These are phyloP conservation scores for Cuniculus paca DNA, from an alignment of 2,797 vertebrate genomes.

Conservation along the genomic window DNA sequence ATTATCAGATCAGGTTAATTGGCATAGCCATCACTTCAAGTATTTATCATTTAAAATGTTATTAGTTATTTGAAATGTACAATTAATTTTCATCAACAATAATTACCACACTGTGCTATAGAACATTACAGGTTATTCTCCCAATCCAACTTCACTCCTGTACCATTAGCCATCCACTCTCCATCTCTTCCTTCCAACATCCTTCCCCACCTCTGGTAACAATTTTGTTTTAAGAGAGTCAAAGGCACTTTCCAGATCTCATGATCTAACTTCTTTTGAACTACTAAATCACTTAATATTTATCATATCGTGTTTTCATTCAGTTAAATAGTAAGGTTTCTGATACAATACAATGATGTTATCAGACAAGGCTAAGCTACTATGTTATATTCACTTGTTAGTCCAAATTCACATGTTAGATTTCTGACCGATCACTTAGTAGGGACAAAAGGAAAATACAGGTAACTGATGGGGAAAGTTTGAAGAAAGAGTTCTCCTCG, in stretches of 20 bases:
- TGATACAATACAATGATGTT: neutral
- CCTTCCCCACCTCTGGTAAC: neutral
- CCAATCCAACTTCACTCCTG: neutral
- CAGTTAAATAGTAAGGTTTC: neutral
- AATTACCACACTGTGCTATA: neutral
- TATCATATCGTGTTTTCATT: neutral
- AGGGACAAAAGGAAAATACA: neutral
- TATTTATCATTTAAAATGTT: neutral
- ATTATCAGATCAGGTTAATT: neutral
- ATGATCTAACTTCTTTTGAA: conserved; percentile 2
- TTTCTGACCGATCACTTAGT: neutral
- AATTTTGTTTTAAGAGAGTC: neutral
- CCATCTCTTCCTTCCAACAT: neutral
- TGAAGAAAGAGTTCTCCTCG: neutral
- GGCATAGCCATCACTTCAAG: neutral
- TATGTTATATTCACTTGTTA: neutral
- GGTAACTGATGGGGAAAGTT: neutral
- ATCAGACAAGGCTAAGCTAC: neutral
- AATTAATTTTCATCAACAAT: neutral
- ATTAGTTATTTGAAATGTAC: neutral
- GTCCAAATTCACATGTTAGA: neutral
- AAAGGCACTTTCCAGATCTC: neutral
- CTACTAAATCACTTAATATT: neutral
- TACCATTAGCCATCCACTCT: neutral
- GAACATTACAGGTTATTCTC: neutral